Conservation (phyloP, 2,888 invertebrate genomes). For the Bembecia ichneumoniformis region DNA sequence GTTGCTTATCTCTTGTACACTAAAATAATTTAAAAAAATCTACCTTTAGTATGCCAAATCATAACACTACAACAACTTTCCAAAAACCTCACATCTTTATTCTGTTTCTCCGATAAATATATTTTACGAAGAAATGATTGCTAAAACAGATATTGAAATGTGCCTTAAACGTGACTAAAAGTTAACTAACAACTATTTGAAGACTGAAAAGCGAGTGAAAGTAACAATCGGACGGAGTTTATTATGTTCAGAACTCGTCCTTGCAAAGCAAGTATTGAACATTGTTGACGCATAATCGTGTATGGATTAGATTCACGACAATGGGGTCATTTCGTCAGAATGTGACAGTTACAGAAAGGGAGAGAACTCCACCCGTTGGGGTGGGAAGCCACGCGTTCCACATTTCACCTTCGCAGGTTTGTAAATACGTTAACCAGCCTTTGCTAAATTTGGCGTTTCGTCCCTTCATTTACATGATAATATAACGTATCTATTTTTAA, state of each 20-base stretch:
- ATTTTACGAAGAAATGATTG: no score
- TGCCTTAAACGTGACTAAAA: conserved; percentile 23
- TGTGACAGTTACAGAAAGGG: conserved; percentile 42
- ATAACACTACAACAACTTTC: no score
- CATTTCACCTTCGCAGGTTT: conserved; percentile 20
- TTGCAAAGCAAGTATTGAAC: conserved; percentile 38
- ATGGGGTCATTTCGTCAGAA: conserved; percentile 47
- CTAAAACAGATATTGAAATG: conserved; percentile 15
- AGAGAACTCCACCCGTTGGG: conserved; percentile 25
- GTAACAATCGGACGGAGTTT: conserved; percentile 38
- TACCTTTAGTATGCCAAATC: no score
- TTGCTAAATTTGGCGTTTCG: no score
- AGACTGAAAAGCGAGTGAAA: conserved; percentile 38
- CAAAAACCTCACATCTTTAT: no score
- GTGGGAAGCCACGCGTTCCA: conserved; percentile 21
- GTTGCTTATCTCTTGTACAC: no score
- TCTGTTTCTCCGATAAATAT: no score
- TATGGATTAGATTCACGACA: conserved; percentile 49
- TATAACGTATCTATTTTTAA: no score
- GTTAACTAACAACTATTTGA: conserved; percentile 25
- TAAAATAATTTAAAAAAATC: no score
- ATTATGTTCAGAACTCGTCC: conserved; percentile 58
- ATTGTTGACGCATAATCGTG: conserved; percentile 55
- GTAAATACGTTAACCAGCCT: conserved; percentile 2
- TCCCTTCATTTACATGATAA: no score